Conservation (phyloP, 1,140 invertebrate species). For the Hycleus cichorii region DNA sequence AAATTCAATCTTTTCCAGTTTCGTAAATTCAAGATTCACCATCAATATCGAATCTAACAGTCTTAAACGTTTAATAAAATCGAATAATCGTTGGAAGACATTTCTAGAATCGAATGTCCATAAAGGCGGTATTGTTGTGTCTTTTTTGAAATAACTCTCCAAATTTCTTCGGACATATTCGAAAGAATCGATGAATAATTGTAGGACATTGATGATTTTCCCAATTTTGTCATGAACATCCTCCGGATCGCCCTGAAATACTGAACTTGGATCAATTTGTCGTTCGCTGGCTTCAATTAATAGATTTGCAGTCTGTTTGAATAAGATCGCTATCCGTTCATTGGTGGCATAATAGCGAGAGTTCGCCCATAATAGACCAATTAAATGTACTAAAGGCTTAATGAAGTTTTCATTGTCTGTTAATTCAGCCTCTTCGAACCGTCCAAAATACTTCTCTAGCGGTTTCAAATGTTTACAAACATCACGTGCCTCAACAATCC, state of each 20-base stretch:
- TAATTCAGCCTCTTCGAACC: conserved; percentile 63
- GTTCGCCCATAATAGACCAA: conserved; percentile 76
- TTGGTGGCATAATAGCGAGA: conserved; percentile 75
- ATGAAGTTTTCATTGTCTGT: conserved; percentile 53
- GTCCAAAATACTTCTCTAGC: conserved; percentile 55
- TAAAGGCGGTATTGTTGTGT: conserved; percentile 42
- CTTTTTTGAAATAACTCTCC: conserved; percentile 45
- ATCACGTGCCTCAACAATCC: conserved; percentile 56
- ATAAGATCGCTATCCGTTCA: conserved; percentile 60
- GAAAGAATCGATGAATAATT: conserved; percentile 43
- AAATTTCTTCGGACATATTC: conserved; percentile 50
- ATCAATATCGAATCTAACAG: conserved; percentile 61
- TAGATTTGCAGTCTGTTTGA: conserved; percentile 71
- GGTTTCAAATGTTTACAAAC: conserved; percentile 58
- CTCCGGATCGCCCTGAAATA: conserved; percentile 66
- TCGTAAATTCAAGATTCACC: conserved; percentile 70
- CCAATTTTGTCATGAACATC: conserved; percentile 51
- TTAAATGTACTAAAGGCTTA: conserved; percentile 55
- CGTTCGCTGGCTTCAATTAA: conserved; percentile 57
- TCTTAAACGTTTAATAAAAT: conserved; percentile 55
- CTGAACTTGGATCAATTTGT: conserved; percentile 49
- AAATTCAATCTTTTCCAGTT: conserved; percentile 80
- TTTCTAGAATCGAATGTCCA: conserved; percentile 69
- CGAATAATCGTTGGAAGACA: conserved; percentile 62
- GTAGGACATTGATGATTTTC: conserved; percentile 44